A percentile compares a stretch with the other conserved stretches of the same genome.
phyloP scores from a whole-genome alignment of 2,797 vertebrate genomes.

The Artibeus lituratus region DNA sequence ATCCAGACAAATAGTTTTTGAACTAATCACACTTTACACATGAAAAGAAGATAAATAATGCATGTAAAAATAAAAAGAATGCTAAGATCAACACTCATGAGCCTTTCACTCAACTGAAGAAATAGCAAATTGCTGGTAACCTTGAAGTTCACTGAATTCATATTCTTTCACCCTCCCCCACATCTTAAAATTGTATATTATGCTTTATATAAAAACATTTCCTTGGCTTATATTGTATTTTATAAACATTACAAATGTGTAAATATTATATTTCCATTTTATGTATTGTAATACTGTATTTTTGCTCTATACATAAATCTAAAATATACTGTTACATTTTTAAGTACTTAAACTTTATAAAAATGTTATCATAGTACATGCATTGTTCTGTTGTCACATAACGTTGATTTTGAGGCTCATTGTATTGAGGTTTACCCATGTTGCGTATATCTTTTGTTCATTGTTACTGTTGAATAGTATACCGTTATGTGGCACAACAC shows the following conservation, averaged over 20 bases:
- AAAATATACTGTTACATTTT: not conserved
- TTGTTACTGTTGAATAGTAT: not conserved
- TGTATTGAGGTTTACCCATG: not conserved
- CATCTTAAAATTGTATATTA: not conserved
- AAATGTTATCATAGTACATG: not conserved
- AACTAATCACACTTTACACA: not conserved
- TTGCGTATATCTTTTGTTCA: not conserved
- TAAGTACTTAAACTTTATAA: not conserved
- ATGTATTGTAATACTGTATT: not conserved
- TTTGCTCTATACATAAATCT: not conserved
- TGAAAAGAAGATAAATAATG: not conserved
- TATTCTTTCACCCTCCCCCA: not conserved
- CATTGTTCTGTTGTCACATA: not conserved
- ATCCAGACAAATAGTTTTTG: not conserved
- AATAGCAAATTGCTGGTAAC: not conserved
- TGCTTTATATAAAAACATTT: not conserved
- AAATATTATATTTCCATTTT: not conserved
- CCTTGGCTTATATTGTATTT: not conserved
- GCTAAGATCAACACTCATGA: not conserved
- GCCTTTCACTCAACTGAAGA: not conserved
- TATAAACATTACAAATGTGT: not conserved
- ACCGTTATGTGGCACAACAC: too few relatives aligned
- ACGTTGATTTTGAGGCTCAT: not conserved
- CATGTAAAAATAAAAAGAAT: not conserved
- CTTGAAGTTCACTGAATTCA: not conserved